Evolutionary conservation across 1,140 invertebrate species (phyloP), one percentile per base, ranked within the genome.

Genomic region (Phenacoccus solenopsis): DNA sequence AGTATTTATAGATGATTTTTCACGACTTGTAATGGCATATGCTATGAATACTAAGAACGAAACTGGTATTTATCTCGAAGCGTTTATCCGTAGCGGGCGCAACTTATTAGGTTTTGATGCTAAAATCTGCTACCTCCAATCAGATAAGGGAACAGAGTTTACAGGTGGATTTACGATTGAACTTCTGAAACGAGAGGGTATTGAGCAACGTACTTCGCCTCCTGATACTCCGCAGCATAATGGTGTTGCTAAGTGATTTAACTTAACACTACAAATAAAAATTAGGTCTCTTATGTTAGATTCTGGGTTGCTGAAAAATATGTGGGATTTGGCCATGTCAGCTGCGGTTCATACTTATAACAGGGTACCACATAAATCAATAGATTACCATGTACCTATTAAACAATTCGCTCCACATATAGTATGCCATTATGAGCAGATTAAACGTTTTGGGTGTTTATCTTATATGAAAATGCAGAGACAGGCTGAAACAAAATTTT

Each of bases 231-330:
- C n/a, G n/a, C n/a, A n/a, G 71, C 78, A 80, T 72, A 81, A 82
- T 73, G 79, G 80, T 7, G 73, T 79, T 16, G 76, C 78, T 12
- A 79, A 81, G 69, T 57, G 76, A 28, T 74, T 73, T 30, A 82
- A 81, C 73, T 72, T 79, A 25, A 78, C 76, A 2, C 67, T 80
- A 38, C 32, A 38, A 38, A 38, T 9, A 10, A 38, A 38, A 38
- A 38, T 38, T 38, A 38, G 32, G n/a, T 9, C 32, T 38, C n/a
- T 38, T 10, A 10, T 38, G n/a, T 38, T 38, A 10, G 32, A 38
- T 38, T 38, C n/a, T 10, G 32, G 32, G n/a, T n/a, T n/a, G n/a
- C n/a, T n/a, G n/a, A n/a, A n/a, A n/a, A n/a, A n/a, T n/a, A n/a
- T n/a, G n/a, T n/a, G n/a, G n/a, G n/a, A n/a, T n/a, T n/a, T n/a